Evolutionary conservation across 2,888 invertebrate genomes (phyloP).

Genomic region (Cephus runcator): DNA sequence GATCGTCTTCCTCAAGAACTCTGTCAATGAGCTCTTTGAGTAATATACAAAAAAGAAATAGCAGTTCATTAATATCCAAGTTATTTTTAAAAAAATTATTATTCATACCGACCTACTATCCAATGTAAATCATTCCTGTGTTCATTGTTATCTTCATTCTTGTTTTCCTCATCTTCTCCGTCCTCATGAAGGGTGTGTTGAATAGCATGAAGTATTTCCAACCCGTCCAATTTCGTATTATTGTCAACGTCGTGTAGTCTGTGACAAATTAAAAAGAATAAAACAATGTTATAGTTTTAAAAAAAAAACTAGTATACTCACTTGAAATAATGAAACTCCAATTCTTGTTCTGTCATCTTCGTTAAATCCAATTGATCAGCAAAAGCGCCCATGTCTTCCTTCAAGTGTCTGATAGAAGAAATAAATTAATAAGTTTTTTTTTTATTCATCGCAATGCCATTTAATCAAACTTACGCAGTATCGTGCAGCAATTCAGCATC

Average conservation of each 20-base stretch:
- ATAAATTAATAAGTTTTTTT: not conserved
- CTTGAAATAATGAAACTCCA: slow-evolving; percentile 87
- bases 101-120: slow-evolving; percentile 46
- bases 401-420: slow-evolving; percentile 74
- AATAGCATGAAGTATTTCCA: slow-evolving; percentile 87
- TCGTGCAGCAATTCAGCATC: slow-evolving; percentile 81
- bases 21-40: slow-evolving; percentile 84
- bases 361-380: slow-evolving; percentile 72
- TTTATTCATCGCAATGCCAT: not conserved
- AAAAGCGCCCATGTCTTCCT: slow-evolving; percentile 78
- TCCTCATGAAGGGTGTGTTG: slow-evolving; percentile 78
- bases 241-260: slow-evolving; percentile 88
- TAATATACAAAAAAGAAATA: slow-evolving; percentile 4
- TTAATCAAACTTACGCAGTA: slow-evolving; percentile 69
- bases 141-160: slow-evolving; percentile 62
- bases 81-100: not conserved
- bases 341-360: slow-evolving; percentile 84
- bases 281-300: not conserved
- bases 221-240: slow-evolving; percentile 88
- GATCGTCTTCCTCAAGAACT: slow-evolving; percentile 84
- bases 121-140: slow-evolving; percentile 37
- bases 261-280: not conserved
- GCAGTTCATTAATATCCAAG: not conserved
- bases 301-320: slow-evolving; percentile 41
- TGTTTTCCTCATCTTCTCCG: slow-evolving; percentile 52